Conservation (phyloP, 2,113 vertebrate genomes). For the Gymnobelideus leadbeateri region DNA sequence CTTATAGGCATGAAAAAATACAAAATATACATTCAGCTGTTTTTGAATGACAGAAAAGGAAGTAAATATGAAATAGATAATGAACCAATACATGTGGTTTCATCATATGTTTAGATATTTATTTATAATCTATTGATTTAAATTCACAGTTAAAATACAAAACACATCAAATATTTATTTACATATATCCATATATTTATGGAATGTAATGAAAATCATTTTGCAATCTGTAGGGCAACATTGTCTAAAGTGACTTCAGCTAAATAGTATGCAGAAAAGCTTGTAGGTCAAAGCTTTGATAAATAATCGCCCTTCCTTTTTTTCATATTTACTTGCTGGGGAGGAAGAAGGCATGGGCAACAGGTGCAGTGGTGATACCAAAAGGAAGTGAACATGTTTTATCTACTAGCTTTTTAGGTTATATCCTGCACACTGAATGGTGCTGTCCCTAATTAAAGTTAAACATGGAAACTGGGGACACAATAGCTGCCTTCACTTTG, state of each 20-base stretch:
- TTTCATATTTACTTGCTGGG: slow-evolving; percentile 8
- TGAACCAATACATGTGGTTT: slow-evolving; percentile 39
- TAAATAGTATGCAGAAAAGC: slow-evolving; percentile 32
- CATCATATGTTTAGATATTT: slow-evolving; percentile 58
- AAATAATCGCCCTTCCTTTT: not conserved
- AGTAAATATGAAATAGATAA: slow-evolving; percentile 50
- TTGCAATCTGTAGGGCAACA: slow-evolving; percentile 45
- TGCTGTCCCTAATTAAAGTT: slow-evolving; percentile 42
- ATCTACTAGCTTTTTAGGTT: slow-evolving; percentile 18
- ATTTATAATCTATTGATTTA: slow-evolving; percentile 70
- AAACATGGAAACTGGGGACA: slow-evolving; percentile 16
- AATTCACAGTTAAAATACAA: slow-evolving; percentile 66
- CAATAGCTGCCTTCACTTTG: slow-evolving; percentile 16
- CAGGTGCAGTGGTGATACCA: not conserved
- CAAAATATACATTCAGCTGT: slow-evolving; percentile 25
- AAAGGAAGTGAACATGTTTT: slow-evolving; percentile 37
- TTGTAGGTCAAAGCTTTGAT: slow-evolving; percentile 14
- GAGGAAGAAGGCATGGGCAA: not conserved
- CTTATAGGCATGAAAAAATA: not conserved
- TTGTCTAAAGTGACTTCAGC: slow-evolving; percentile 50
- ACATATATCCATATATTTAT: slow-evolving; percentile 65
- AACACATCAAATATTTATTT: slow-evolving; percentile 70
- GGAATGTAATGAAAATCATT: slow-evolving; percentile 51
- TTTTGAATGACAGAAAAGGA: slow-evolving; percentile 48
- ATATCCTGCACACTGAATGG: slow-evolving; percentile 27